Evolutionary conservation across 2,888 invertebrate species (phyloP).

Genomic region (Drosophila lutescens): DNA sequence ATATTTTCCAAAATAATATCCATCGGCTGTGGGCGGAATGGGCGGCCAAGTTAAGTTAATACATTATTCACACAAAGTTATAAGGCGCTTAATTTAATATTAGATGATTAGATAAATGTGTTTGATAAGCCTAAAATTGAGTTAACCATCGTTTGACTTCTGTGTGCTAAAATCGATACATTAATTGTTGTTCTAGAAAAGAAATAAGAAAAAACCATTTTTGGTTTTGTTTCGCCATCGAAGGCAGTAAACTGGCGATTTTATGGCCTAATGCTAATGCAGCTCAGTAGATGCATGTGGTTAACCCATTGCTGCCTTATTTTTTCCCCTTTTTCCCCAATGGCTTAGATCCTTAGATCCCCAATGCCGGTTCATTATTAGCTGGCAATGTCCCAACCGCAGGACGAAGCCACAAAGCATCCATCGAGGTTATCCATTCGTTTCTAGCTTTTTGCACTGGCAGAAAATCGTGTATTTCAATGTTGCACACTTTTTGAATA

Average conservation of each 20-base stretch:
- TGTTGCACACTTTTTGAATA: too few species aligned
- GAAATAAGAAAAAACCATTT: not conserved
- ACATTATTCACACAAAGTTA: not conserved
- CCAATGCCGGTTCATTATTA: slow-evolving; percentile 49
- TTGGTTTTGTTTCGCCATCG: not conserved
- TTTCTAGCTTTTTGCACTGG: not conserved
- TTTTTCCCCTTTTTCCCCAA: not conserved
- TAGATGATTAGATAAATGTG: not conserved
- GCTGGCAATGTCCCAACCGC: slow-evolving; percentile 53
- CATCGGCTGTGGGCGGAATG: not conserved
- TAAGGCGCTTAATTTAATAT: not conserved
- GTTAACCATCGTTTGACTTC: not conserved
- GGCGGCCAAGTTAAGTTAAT: not conserved
- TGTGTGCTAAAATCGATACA: too few species aligned
- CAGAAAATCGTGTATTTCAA: not conserved
- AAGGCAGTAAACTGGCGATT: slow-evolving; percentile 2
- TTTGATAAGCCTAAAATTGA: not conserved
- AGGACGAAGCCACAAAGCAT: slow-evolving; percentile 27
- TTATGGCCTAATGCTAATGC: slow-evolving; percentile 25
- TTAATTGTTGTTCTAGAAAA: not conserved
- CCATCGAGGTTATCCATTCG: slow-evolving; percentile 12
- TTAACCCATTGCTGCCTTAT: slow-evolving; percentile 9
- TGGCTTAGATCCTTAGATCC: not conserved
- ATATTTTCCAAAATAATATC: slow-evolving; percentile 5
- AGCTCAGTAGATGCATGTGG: slow-evolving; percentile 21